A percentile compares a stretch with the other conserved stretches of the same genome.
Conservation (phyloP, 2,888 invertebrate genomes). For the Caenorhabditis japonica region DNA sequence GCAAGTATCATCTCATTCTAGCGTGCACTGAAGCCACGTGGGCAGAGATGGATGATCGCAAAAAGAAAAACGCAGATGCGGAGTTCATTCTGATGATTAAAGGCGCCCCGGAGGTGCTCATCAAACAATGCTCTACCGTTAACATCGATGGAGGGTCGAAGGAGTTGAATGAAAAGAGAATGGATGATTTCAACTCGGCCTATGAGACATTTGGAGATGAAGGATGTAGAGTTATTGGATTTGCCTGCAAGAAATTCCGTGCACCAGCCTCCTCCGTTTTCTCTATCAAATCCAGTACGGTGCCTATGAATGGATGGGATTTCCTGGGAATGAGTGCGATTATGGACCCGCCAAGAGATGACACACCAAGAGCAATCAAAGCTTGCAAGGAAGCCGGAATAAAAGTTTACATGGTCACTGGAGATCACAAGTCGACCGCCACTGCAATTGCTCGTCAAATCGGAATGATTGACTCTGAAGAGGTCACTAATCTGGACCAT, state of each 20-base stretch:
- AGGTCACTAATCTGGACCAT: conserved; percentile 33
- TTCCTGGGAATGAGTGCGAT: conserved; percentile 69
- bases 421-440: conserved; percentile 70
- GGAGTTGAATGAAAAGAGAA: conserved; percentile 39
- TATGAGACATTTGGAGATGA: conserved; percentile 69
- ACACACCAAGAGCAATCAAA: conserved; percentile 64
- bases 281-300: conserved; percentile 60
- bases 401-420: conserved; percentile 73
- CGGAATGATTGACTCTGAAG: conserved; percentile 63
- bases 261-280: conserved; percentile 61
- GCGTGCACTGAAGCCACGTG: conserved; percentile 39
- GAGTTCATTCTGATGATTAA: conserved; percentile 66
- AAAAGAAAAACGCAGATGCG: conserved; percentile 33
- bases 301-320: conserved; percentile 62
- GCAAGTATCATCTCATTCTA: conserved; percentile 69
- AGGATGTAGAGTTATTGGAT: conserved; percentile 71
- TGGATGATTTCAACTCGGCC: conserved; percentile 60
- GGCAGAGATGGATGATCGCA: conserved; percentile 31
- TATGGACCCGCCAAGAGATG: conserved; percentile 72
- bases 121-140: conserved; percentile 61
- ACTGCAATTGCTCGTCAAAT: conserved; percentile 72
- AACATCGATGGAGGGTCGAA: conserved; percentile 44
- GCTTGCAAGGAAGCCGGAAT: conserved; percentile 70
- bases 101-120: conserved; percentile 70
- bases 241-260: conserved; percentile 65